phyloP scores from a whole-genome alignment of 1,140 invertebrate genomes.

The Achatina immaculata region DNA sequence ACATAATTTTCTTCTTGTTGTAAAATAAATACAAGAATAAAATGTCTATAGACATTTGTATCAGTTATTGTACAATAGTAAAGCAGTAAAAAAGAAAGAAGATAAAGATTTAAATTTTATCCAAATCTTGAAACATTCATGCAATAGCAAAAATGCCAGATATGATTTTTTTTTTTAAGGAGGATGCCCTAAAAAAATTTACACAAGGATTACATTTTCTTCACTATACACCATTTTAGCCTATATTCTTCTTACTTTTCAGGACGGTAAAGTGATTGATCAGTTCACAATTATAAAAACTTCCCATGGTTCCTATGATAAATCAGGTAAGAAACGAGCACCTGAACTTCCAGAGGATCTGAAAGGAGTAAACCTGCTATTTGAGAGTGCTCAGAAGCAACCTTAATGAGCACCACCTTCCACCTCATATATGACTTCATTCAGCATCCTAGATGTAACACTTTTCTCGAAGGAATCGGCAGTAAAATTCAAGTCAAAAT shows the following conservation, averaged over 20 bases:
- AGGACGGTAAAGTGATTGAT: conserved; percentile 63
- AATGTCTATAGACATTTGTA: too few species aligned
- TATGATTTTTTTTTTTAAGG: not conserved
- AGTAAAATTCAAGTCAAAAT: too few species aligned
- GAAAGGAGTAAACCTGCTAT: not conserved
- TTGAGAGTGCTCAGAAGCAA: not conserved
- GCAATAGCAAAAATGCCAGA: too few species aligned
- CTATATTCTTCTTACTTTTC: conserved; percentile 50
- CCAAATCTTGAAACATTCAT: too few species aligned
- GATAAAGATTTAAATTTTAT: too few species aligned
- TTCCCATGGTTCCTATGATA: conserved; percentile 52
- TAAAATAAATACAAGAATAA: too few species aligned
- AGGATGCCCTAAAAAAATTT: not conserved
- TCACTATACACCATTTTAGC: too few species aligned
- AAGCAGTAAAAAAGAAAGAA: too few species aligned
- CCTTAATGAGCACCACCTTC: not conserved
- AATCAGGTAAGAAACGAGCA: conserved; percentile 19
- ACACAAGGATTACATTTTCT: not conserved
- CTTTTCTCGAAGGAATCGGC: too few species aligned
- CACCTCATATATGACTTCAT: not conserved
- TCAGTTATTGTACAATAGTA: too few species aligned
- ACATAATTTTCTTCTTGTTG: too few species aligned
- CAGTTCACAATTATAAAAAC: conserved; percentile 58
- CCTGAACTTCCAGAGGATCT: conserved; percentile 2
- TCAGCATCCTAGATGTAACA: too few species aligned